Conservation (phyloP, 2,888 invertebrate species). For the Cryptocheilus praepositus region DNA sequence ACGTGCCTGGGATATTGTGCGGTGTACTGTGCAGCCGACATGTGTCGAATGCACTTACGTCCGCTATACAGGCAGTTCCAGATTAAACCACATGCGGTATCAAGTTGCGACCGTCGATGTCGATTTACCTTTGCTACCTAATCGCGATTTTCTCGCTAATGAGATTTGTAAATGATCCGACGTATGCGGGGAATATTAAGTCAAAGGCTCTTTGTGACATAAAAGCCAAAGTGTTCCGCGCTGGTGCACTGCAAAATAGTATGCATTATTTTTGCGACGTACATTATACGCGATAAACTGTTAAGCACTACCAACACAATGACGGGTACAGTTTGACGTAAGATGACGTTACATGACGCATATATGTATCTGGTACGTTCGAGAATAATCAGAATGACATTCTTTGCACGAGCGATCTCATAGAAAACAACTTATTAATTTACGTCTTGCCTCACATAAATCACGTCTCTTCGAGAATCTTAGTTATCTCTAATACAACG, state of each 20-base stretch:
- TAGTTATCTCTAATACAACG: conserved; percentile 4
- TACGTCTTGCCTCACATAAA: too few species aligned
- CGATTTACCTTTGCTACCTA: background rate
- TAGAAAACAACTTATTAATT: too few species aligned
- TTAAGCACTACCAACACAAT: too few species aligned
- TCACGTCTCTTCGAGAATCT: background rate
- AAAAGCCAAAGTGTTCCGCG: background rate
- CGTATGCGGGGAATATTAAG: background rate
- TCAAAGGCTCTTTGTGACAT: background rate
- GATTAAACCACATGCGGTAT: conserved; percentile 25
- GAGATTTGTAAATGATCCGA: conserved; percentile 1
- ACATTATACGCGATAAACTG: too few species aligned
- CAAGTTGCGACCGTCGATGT: background rate
- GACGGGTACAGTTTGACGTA: too few species aligned
- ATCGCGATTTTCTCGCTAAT: conserved; percentile 1
- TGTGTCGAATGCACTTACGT: conserved; percentile 34
- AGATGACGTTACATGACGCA: too few species aligned
- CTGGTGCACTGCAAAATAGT: too few species aligned
- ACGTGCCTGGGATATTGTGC: conserved; percentile 14
- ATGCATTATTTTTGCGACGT: too few species aligned
- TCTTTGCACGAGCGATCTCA: too few species aligned
- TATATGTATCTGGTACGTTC: too few species aligned
- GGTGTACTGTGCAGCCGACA: conserved; percentile 24
- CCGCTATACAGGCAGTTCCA: conserved; percentile 24
- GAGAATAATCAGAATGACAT: too few species aligned